Evolutionary conservation across 2,797 vertebrate genomes (phyloP).

Genomic region (Spatula versicolor): DNA sequence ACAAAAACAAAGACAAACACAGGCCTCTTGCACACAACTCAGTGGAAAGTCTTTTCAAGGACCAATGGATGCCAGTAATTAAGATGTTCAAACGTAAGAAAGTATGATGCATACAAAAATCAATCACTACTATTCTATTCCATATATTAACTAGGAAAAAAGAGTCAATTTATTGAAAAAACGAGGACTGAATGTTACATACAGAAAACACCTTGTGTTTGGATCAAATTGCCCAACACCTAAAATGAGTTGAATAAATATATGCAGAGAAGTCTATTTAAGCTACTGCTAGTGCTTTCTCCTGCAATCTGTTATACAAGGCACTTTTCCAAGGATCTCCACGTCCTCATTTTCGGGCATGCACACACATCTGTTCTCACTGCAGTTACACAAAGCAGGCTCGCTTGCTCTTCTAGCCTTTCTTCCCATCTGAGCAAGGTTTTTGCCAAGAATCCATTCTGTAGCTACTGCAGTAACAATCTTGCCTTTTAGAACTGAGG

Average conservation of each 20-base stretch:
- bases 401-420: neutral
- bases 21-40: neutral
- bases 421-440: slow-evolving; percentile 23
- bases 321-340: neutral
- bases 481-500: neutral
- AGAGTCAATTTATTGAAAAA: neutral
- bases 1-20: neutral
- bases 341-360: neutral
- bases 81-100: neutral
- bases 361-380: neutral
- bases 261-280: neutral
- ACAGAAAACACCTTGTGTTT: neutral
- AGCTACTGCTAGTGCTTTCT: neutral
- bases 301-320: neutral
- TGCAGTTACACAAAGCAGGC: neutral
- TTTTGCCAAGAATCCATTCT: slow-evolving; percentile 8
- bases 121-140: neutral
- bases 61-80: neutral
- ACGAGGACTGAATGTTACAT: neutral
- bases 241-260: neutral
- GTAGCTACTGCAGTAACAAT: neutral
- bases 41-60: neutral
- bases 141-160: neutral
- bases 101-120: neutral
- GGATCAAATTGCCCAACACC: neutral